phyloP scores from a whole-genome alignment of 2,888 invertebrate genomes.

The Brassicogethes aeneus region DNA sequence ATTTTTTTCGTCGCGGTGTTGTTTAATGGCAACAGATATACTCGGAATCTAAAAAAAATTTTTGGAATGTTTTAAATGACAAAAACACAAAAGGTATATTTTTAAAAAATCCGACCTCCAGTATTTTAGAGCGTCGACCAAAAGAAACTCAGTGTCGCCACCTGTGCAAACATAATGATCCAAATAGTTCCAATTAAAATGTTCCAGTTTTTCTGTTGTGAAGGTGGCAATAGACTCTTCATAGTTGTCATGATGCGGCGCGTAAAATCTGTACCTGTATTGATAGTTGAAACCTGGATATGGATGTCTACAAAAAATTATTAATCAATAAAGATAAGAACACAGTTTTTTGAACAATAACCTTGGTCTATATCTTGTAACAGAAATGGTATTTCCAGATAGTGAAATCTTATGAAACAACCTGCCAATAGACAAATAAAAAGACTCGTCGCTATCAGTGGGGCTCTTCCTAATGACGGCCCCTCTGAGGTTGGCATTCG shows the following conservation, averaged over 20 bases:
- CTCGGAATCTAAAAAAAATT: constrained; percentile 59
- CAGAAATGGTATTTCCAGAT: constrained; percentile 82
- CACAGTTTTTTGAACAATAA: constrained; percentile 36
- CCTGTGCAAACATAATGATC: constrained; percentile 94
- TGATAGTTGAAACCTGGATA: constrained; percentile 88
- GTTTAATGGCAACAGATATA: constrained; percentile 76
- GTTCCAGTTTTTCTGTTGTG: constrained; percentile 88
- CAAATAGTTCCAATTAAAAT: constrained; percentile 96
- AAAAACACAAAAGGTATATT: not conserved
- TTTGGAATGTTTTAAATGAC: not conserved
- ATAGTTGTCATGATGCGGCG: constrained; percentile 85
- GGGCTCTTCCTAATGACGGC: constrained; percentile 26
- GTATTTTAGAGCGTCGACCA: constrained; percentile 66
- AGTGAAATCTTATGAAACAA: constrained; percentile 89
- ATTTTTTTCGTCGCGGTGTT: constrained; percentile 73
- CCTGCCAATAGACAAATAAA: constrained; percentile 84
- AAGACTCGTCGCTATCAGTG: constrained; percentile 54
- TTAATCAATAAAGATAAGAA: constrained; percentile 4
- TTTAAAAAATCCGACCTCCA: constrained; percentile 32
- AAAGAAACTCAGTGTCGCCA: constrained; percentile 83
- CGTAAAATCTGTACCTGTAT: constrained; percentile 86
- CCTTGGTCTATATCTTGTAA: constrained; percentile 91
- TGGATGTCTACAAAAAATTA: constrained; percentile 63
- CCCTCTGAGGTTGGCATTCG: constrained; percentile 22
- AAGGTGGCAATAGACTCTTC: constrained; percentile 93